Conservation (phyloP, 2,797 vertebrate species). For the Holocentrus rufus region DNA sequence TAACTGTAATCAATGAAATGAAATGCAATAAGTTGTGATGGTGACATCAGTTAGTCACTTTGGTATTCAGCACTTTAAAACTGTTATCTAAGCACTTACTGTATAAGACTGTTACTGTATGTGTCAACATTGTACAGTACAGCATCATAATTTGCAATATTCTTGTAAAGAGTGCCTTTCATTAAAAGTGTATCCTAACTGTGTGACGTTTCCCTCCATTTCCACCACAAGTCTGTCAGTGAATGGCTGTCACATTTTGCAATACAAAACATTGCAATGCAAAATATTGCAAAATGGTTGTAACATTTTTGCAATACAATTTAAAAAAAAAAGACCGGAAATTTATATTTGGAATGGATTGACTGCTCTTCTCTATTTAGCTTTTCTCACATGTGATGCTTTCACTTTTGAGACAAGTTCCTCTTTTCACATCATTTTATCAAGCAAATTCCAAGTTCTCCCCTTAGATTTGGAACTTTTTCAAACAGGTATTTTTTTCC, state of each 20-base stretch:
- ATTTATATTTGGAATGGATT: background rate
- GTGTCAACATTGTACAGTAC: slow-evolving; percentile 69
- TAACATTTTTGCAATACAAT: too few species aligned
- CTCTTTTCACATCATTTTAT: background rate
- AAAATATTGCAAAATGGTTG: too few species aligned
- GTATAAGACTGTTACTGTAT: slow-evolving; percentile 72
- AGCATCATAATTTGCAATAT: slow-evolving; percentile 71
- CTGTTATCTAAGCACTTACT: slow-evolving; percentile 66
- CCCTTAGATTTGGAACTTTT: background rate
- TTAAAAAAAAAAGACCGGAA: too few species aligned
- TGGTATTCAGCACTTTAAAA: slow-evolving; percentile 75
- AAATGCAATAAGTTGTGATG: slow-evolving; percentile 59
- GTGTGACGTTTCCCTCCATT: slow-evolving; percentile 27
- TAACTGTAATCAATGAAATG: slow-evolving; percentile 42
- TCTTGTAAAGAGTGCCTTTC: slow-evolving; percentile 84
- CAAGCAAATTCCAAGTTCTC: slow-evolving; percentile 5
- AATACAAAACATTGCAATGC: too few species aligned
- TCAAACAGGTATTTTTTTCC: background rate
- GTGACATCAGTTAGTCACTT: slow-evolving; percentile 53
- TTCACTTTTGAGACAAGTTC: slow-evolving; percentile 18
- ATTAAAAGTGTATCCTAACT: slow-evolving; percentile 80
- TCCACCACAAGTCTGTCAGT: background rate
- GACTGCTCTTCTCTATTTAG: background rate
- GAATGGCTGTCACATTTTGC: background rate
- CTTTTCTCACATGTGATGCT: slow-evolving; percentile 5